phyloP scores from a whole-genome alignment of 2,888 invertebrate genomes.

The Acanthosepion esculentum region DNA sequence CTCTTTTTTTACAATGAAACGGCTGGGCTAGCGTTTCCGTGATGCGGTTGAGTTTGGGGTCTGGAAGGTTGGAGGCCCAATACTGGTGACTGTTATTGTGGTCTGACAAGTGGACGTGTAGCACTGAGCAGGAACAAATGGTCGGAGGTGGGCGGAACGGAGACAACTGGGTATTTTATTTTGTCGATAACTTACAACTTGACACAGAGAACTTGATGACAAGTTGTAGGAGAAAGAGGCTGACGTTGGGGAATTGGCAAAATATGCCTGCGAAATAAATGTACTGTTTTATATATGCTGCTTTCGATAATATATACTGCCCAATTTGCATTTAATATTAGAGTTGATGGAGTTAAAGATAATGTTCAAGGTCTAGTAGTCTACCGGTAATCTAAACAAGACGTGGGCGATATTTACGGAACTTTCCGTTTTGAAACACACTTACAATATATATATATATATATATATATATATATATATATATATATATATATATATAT shows the following conservation, averaged over 20 bases:
- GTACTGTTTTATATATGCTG: too few relatives aligned
- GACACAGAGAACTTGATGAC: slow-evolving; percentile 18
- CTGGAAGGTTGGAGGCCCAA: not conserved
- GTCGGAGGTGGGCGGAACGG: not conserved
- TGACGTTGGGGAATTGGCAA: not conserved
- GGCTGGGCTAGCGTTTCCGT: not conserved
- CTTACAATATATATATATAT: too few relatives aligned
- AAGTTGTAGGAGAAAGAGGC: not conserved
- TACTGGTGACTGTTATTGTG: not conserved
- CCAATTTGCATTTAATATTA: too few relatives aligned
- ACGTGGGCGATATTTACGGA: too few relatives aligned
- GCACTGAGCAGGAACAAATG: not conserved
- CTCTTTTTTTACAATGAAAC: not conserved
- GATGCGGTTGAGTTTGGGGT: not conserved
- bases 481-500: too few relatives aligned
- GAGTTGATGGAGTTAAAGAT: too few relatives aligned
- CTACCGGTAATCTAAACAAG: too few relatives aligned
- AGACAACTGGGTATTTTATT: not conserved
- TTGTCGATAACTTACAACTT: not conserved
- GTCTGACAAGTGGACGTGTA: not conserved
- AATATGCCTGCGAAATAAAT: not conserved
- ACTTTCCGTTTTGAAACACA: too few relatives aligned
- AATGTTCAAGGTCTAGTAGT: too few relatives aligned
- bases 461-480: too few relatives aligned
- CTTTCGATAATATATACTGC: too few relatives aligned